Evolutionary conservation across 2,113 vertebrate genomes (phyloP).

Genomic region (Mixornis gularis): DNA sequence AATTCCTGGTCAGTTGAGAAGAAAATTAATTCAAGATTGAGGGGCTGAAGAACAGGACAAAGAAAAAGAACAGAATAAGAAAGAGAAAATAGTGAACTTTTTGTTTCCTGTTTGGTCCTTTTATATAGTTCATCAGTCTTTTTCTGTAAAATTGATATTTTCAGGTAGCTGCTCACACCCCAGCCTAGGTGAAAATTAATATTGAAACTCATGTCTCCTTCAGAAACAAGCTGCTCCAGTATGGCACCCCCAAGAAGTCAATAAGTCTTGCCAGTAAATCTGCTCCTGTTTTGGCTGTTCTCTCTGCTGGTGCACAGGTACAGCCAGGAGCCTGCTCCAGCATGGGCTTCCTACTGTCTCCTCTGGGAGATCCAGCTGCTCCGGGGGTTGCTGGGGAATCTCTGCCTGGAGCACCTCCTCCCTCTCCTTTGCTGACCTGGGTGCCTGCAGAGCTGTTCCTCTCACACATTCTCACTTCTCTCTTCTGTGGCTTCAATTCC

Average conservation of each 20-base stretch:
- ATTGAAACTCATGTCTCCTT: background rate
- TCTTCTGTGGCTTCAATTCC: background rate
- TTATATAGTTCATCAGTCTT: background rate
- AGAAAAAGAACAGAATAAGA: background rate
- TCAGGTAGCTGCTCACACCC: background rate
- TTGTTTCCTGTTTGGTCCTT: background rate
- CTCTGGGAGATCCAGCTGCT: background rate
- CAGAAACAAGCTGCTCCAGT: background rate
- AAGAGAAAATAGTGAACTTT: background rate
- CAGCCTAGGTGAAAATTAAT: background rate
- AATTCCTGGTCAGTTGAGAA: background rate
- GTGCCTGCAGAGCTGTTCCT: background rate
- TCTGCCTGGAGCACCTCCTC: background rate
- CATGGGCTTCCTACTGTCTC: background rate
- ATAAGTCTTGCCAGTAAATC: background rate
- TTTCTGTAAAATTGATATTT: background rate
- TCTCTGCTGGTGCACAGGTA: background rate
- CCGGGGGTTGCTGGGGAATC: background rate
- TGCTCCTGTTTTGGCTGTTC: background rate
- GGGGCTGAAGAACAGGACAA: background rate
- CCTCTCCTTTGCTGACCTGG: background rate
- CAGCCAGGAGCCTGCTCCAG: background rate
- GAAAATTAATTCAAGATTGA: background rate
- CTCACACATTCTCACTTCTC: background rate
- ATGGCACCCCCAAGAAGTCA: fast-evolving